Base-by-base conservation (phyloP, 2,888 invertebrate genomes). In the Leptogaster cylindrica region DNA sequence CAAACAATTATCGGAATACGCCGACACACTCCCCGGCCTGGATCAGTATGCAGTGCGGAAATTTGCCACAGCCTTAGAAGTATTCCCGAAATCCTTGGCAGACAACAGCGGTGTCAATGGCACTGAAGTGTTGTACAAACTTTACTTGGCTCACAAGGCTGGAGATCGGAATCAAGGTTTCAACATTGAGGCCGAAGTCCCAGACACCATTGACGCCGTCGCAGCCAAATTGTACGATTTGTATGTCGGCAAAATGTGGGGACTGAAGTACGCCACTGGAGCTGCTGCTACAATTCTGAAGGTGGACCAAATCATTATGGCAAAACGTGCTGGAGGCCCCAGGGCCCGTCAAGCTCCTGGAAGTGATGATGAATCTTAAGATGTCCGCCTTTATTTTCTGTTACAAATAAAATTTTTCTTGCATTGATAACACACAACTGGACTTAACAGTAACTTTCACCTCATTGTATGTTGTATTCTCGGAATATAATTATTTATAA, bases 281-380 rank as follows among this genome's bases (percentile, higher is more conserved):
- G 95, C 96, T 1, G 95, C 97, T 0, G 88, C 91, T 70, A 97
- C 97, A 0, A 91, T 97, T 72, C 85, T 98, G 25, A 90, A 92
- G 79, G 94, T 98, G 23, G 96, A 97, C 82, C 95, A 97, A 83
- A 97, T 98, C 73, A 97, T 98, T 72, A 97, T 97, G 97, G 95
- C 97, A 0, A 97, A 97, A 83, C 87, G 92, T 74, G 96, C 97
- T 12, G 97, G 97, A 48, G 97, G 97, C 46, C 97, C 97, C 0
- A 97, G 96, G 80, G 87, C 92, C 1, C 86, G 87, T 75, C 87
- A 86, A 69, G 83, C 82, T 8, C 86, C 85, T 6, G 84, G 81
- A 20, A 88, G 89, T 75, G 92, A 92, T 79, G 92, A 92, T 75
- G 91, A 92, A 78, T 87, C 85, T 76, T 87, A 86, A 76, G n/a